These are phyloP conservation scores for Lumbricus terrestris DNA, from an alignment of 2,888 invertebrate species.

Conservation along the genomic window DNA sequence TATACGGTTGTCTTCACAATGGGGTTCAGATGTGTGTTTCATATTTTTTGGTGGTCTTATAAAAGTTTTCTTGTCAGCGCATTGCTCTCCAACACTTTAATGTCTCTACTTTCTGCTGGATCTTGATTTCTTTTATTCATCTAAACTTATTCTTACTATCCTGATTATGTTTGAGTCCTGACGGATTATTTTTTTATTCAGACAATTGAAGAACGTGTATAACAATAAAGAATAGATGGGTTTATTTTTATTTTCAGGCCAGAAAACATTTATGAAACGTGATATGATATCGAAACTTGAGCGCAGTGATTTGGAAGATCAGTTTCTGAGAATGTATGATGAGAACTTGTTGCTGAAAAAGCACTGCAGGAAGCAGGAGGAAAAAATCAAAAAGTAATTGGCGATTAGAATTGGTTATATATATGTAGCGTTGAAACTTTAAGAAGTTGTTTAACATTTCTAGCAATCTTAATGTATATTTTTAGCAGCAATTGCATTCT, in stretches of 20 bases:
- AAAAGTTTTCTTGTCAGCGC: neutral
- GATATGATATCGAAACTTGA: slow-evolving; percentile 60
- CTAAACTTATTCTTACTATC: neutral
- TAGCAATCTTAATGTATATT: neutral
- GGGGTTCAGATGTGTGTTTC: neutral
- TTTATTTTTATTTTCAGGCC: no score
- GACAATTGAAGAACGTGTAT: no score
- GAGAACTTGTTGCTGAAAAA: slow-evolving; percentile 68
- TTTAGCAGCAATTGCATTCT: neutral
- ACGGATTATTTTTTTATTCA: no score
- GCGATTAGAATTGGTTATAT: neutral
- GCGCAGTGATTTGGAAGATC: slow-evolving; percentile 69
- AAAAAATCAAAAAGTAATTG: slow-evolving; percentile 64
- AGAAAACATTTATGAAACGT: slow-evolving; percentile 12
- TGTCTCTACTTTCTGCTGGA: neutral
- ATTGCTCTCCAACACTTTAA: neutral
- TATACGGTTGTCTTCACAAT: neutral
- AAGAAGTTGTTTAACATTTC: neutral
- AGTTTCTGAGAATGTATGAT: slow-evolving; percentile 67
- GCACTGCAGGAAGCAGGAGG: slow-evolving; percentile 67
- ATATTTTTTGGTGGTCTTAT: neutral
- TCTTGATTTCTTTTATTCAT: neutral
- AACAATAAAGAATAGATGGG: no score
- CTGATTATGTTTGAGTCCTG: neutral
- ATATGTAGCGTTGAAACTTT: neutral